phyloP scores from a whole-genome alignment of 1,140 invertebrate species.

The Ceratitis capitata region DNA sequence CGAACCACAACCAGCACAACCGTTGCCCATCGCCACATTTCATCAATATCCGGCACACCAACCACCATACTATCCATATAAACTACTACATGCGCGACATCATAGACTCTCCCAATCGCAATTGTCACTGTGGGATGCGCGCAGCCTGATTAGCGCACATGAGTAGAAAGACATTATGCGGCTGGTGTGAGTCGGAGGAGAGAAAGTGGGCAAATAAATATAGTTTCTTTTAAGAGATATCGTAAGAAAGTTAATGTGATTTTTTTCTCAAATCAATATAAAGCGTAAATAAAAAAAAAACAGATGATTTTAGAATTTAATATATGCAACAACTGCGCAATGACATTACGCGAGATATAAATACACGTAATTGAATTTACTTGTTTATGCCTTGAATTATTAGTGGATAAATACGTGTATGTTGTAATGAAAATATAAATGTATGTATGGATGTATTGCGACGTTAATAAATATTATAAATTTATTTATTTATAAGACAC shows the following conservation, averaged over 20 bases:
- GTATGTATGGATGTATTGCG: not conserved
- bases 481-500: not conserved
- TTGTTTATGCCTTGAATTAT: not conserved
- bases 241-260: no score
- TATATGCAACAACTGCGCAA: no score
- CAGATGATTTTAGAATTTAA: not conserved
- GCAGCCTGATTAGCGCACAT: slow-evolving; percentile 63
- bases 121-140: slow-evolving; percentile 63
- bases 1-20: slow-evolving; percentile 39
- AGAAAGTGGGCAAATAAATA: slow-evolving; percentile 44
- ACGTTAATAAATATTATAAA: slow-evolving; percentile 27
- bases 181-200: not conserved
- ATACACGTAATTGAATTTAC: not conserved
- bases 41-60: slow-evolving; percentile 46
- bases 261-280: slow-evolving; percentile 25
- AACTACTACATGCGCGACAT: slow-evolving; percentile 54
- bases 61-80: slow-evolving; percentile 61
- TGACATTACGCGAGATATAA: not conserved
- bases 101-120: slow-evolving; percentile 63
- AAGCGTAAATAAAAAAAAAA: not conserved
- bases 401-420: no score
- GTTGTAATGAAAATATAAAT: no score
- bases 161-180: slow-evolving; percentile 48
- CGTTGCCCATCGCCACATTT: slow-evolving; percentile 60
- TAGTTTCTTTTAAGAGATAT: slow-evolving; percentile 36